These are phyloP conservation scores for Crioceris asparagi DNA, from an alignment of 2,888 invertebrate genomes.

Conservation along the genomic window DNA sequence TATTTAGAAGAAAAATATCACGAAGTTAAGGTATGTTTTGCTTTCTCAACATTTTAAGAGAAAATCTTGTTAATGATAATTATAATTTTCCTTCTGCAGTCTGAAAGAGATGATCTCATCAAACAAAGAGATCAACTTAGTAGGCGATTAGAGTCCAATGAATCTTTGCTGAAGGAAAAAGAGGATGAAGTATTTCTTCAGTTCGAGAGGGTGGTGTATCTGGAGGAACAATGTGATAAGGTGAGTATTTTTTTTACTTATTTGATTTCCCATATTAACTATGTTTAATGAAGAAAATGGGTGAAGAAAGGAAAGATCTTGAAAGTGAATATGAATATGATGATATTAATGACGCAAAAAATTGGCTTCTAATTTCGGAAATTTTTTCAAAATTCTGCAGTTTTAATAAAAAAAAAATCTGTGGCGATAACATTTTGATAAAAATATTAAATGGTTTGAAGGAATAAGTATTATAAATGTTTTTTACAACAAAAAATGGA, in stretches of 20 bases:
- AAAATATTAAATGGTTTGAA: too few relatives aligned
- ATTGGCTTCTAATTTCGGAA: too few relatives aligned
- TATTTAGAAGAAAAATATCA: slow-evolving; percentile 54
- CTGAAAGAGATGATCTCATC: slow-evolving; percentile 46
- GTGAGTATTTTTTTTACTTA: slow-evolving; percentile 23
- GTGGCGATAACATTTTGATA: too few relatives aligned
- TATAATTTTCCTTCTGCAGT: slow-evolving; percentile 9
- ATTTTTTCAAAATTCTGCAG: too few relatives aligned
- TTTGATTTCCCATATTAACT: too few relatives aligned
- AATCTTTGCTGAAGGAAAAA: slow-evolving; percentile 45
- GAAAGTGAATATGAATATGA: too few relatives aligned
- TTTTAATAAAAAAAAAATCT: too few relatives aligned
- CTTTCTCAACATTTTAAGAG: not conserved
- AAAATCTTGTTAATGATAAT: slow-evolving; percentile 2
- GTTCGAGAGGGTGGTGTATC: slow-evolving; percentile 45
- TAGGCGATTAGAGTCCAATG: slow-evolving; percentile 44
- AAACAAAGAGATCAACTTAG: slow-evolving; percentile 42
- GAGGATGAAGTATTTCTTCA: slow-evolving; percentile 52
- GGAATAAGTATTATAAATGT: too few relatives aligned
- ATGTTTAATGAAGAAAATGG: too few relatives aligned
- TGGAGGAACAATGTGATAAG: slow-evolving; percentile 49
- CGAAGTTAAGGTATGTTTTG: slow-evolving; percentile 46
- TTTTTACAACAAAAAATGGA: too few relatives aligned
- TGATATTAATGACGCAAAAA: too few relatives aligned
- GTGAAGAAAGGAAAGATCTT: too few relatives aligned